Base-by-base conservation (phyloP, 2,888 invertebrate species). In the Subacronicta megacephala region DNA sequence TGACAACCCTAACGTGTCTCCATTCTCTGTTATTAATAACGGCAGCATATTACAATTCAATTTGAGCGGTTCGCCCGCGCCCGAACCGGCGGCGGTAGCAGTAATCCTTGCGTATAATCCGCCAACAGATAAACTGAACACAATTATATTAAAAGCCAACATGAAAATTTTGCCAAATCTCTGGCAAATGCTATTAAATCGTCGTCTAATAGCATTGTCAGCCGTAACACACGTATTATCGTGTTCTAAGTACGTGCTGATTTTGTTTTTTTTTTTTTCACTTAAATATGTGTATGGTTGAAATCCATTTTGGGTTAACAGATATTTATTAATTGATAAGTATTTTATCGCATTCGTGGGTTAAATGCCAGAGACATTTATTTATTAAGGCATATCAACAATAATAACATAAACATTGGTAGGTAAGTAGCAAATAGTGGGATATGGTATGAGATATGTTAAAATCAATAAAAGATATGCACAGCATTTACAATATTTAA, bases 91-190 rank as follows among this genome's bases (percentile, higher is more conserved):
- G 72, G 47, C 44, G 60, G 56, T 55, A 47, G 49, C 43, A 81
- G 85, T 92, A 93, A 92, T 91, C 93, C 90, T 76, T 74, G 72
- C 72, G 72, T 72, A 71, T 83, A 86, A 85, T 84, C 85, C 77
- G 68, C 68, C 78, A 71, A 78, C 88, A 88, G 92, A 90, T 90
- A 90, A 90, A 90, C 90, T 88, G 83, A 84, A 84, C 82, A 90
- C 92, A 92, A 92, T 92, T 92, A 93, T 92, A 92, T 90, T 91
- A 90, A 92, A 89, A 90, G 92, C 90, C 87, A 89, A 91, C 92
- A 87, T 89, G 90, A 89, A 90, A 89, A 88, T 92, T 89, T 78
- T 65, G 77, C 82, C 82, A 85, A 87, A 90, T 87, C 88, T 82
- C 79, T 77, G 71, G 83, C 88, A 82, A 86, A 85, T 82, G 83